Conservation (phyloP, 2,888 invertebrate species). For the Panopea generosa region DNA sequence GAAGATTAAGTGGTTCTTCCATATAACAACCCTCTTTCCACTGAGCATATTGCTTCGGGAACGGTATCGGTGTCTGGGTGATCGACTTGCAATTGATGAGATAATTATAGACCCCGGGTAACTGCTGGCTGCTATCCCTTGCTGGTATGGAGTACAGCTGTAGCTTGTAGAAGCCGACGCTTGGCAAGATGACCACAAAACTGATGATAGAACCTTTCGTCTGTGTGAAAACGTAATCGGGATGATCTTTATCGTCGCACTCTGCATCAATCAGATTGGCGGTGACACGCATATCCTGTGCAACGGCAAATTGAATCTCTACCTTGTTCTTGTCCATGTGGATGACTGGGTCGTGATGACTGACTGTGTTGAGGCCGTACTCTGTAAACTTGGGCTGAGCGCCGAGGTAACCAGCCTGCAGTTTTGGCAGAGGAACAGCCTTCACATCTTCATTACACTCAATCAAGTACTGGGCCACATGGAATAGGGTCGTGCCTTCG, state of each 20-base stretch:
- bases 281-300: conserved; percentile 82
- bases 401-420: conserved; percentile 84
- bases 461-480: conserved; percentile 84
- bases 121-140: conserved; percentile 81
- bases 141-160: conserved; percentile 84
- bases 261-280: conserved; percentile 84
- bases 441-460: conserved; percentile 82
- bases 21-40: conserved; percentile 86
- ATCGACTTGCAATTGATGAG: conserved; percentile 81
- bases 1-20: conserved; percentile 79
- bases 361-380: conserved; percentile 79
- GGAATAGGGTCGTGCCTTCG: conserved; percentile 84
- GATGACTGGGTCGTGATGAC: conserved; percentile 83
- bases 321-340: conserved; percentile 80
- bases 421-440: conserved; percentile 80
- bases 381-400: conserved; percentile 83
- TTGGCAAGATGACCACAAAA: conserved; percentile 79
- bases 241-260: conserved; percentile 71
- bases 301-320: conserved; percentile 75
- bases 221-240: conserved; percentile 83
- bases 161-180: conserved; percentile 84
- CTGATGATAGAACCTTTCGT: conserved; percentile 72
- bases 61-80: conserved; percentile 74
- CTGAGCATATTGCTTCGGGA: conserved; percentile 85
- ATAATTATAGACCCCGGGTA: conserved; percentile 85